phyloP scores from a whole-genome alignment of 1,140 invertebrate genomes.

The Eubasilissa regina region DNA sequence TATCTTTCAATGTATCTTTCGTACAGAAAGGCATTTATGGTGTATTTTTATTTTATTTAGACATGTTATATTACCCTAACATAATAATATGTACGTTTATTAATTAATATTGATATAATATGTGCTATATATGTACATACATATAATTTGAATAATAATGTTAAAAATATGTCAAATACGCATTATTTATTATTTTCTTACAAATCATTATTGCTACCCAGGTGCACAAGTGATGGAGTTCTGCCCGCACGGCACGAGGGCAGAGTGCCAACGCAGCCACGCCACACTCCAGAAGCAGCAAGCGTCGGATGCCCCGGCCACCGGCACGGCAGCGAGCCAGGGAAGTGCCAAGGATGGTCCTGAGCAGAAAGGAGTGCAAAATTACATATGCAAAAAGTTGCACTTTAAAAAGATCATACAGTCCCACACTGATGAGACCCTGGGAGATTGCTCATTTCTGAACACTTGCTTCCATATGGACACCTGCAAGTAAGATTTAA shows the following conservation, averaged over 20 bases:
- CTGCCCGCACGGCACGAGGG: conserved; percentile 94
- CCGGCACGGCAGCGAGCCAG: neutral
- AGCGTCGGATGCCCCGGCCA: neutral
- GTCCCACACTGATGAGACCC: conserved; percentile 94
- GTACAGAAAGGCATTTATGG: no score
- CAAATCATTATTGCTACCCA: conserved; percentile 54
- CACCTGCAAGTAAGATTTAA: conserved; percentile 86
- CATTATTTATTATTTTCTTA: neutral
- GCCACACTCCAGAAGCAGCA: conserved; percentile 61
- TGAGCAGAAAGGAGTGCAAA: neutral
- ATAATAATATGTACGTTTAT: no score
- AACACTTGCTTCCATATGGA: conserved; percentile 99
- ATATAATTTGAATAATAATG: no score
- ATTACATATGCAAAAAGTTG: conserved; percentile 84
- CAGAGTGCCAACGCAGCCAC: conserved; percentile 85
- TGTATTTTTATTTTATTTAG: no score
- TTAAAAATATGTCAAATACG: no score
- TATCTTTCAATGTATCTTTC: no score
- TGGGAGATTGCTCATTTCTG: conserved; percentile 97
- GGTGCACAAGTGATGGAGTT: conserved; percentile 95
- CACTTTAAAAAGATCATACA: conserved; percentile 99
- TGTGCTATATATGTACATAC: no score
- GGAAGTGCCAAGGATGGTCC: neutral
- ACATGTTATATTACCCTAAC: no score
- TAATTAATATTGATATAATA: no score